Conservation (phyloP, 2,888 invertebrate genomes). For the Cheilosia urbana region DNA sequence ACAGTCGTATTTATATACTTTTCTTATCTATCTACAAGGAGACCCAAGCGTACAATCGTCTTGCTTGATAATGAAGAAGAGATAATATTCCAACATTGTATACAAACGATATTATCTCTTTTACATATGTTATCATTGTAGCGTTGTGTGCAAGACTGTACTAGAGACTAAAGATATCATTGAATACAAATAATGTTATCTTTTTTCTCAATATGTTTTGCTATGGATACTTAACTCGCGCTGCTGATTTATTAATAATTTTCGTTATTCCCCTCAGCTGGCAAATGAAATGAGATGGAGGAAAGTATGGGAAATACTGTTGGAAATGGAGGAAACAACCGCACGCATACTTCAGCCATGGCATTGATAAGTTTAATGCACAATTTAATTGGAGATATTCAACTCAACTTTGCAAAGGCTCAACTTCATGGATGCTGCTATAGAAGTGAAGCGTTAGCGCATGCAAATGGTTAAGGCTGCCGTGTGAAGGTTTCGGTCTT, state of each 20-base stretch:
- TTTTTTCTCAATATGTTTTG: too few relatives aligned
- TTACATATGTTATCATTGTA: too few relatives aligned
- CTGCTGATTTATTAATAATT: slow-evolving; percentile 60
- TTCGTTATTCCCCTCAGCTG: neutral
- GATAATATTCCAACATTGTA: too few relatives aligned
- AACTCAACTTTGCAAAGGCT: neutral
- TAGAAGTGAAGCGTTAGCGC: slow-evolving; percentile 27
- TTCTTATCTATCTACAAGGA: too few relatives aligned
- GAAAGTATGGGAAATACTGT: slow-evolving; percentile 7
- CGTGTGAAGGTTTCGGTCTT: slow-evolving; percentile 45
- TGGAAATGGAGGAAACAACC: neutral
- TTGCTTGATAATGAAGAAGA: too few relatives aligned
- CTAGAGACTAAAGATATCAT: too few relatives aligned
- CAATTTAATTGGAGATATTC: slow-evolving; percentile 51
- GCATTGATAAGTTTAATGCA: slow-evolving; percentile 37
- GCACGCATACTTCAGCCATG: neutral
- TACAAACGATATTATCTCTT: too few relatives aligned
- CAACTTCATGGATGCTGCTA: slow-evolving; percentile 22
- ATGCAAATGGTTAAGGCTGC: slow-evolving; percentile 48
- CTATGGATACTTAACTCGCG: too few relatives aligned
- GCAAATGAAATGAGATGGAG: slow-evolving; percentile 27
- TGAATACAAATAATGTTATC: too few relatives aligned
- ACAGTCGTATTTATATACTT: too few relatives aligned
- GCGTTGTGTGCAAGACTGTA: too few relatives aligned
- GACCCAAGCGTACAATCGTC: too few relatives aligned